A percentile compares a stretch with the other conserved stretches of the same genome.
These are phyloP conservation scores for Saccostrea cuccullata DNA, from an alignment of 1,140 invertebrate species.

Conservation along the genomic window DNA sequence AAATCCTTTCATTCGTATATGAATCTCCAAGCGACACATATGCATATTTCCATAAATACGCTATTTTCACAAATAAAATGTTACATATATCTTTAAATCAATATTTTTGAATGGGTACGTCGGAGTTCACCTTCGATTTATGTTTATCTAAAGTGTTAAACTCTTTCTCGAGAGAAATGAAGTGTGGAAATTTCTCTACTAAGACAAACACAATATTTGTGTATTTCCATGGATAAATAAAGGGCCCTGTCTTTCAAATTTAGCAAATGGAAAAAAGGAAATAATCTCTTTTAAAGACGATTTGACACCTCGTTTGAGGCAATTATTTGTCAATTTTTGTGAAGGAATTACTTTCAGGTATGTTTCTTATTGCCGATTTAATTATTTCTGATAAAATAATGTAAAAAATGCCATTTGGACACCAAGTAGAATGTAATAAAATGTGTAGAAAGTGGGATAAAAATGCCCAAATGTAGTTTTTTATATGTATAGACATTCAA, in stretches of 20 bases:
- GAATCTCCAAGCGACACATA: neutral
- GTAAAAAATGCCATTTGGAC: too few relatives aligned
- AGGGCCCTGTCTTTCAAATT: neutral
- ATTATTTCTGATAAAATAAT: too few relatives aligned
- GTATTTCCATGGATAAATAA: neutral
- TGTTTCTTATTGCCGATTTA: neutral
- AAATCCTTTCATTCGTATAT: neutral
- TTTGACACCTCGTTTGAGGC: neutral
- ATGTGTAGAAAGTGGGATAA: too few relatives aligned
- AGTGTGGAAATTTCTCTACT: neutral
- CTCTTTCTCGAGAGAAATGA: neutral
- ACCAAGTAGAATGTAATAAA: too few relatives aligned
- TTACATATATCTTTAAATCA: slow-evolving; percentile 30
- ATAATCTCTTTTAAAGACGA: neutral
- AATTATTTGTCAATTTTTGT: neutral
- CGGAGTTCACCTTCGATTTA: neutral
- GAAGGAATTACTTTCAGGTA: neutral
- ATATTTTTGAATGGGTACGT: slow-evolving; percentile 27
- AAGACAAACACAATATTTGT: slow-evolving; percentile 29
- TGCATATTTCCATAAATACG: slow-evolving; percentile 24
- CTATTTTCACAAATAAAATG: slow-evolving; percentile 29
- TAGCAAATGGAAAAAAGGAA: neutral
- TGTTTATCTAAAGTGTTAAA: slow-evolving; percentile 36
- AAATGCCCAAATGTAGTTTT: too few relatives aligned
- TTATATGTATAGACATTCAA: too few relatives aligned